Evolutionary conservation across 1,140 invertebrate species (phyloP).

Genomic region (Drosophila ficusphila): DNA sequence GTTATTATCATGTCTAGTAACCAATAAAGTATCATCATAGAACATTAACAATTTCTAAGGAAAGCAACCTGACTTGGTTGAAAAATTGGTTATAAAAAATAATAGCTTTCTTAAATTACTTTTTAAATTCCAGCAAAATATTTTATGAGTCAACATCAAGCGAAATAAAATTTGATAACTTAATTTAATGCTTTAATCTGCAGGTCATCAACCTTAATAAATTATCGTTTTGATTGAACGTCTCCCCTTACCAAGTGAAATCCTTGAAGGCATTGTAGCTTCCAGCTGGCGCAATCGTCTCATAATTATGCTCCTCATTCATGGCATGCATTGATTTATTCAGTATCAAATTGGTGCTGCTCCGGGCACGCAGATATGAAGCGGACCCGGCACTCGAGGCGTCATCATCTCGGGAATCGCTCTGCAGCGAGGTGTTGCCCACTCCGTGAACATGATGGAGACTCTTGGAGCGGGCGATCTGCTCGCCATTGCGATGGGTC

Average conservation of each 20-base stretch:
- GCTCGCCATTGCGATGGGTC: conserved; percentile 45
- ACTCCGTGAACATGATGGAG: conserved; percentile 85
- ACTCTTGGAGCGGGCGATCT: conserved; percentile 84
- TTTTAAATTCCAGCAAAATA: too few species aligned
- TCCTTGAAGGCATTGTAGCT: conserved; percentile 85
- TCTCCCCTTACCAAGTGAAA: conserved; percentile 84
- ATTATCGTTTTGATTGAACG: background rate
- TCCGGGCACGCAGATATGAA: conserved; percentile 82
- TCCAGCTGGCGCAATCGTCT: conserved; percentile 68
- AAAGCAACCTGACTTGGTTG: too few species aligned
- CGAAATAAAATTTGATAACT: too few species aligned
- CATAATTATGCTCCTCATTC: conserved; percentile 72
- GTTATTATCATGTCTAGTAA: background rate
- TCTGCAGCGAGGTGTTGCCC: conserved; percentile 39
- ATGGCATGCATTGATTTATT: conserved; percentile 71
- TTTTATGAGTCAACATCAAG: too few species aligned
- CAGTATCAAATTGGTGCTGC: conserved; percentile 77
- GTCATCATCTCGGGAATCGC: conserved; percentile 66
- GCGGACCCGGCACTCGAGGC: conserved; percentile 24
- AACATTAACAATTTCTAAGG: too few species aligned
- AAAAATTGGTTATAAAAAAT: too few species aligned
- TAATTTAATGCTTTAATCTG: too few species aligned
- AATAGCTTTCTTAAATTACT: too few species aligned
- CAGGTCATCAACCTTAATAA: too few species aligned
- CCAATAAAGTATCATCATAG: too few species aligned